Base-by-base conservation (phyloP, 2,113 vertebrate genomes). In the Bubo scandiacus region DNA sequence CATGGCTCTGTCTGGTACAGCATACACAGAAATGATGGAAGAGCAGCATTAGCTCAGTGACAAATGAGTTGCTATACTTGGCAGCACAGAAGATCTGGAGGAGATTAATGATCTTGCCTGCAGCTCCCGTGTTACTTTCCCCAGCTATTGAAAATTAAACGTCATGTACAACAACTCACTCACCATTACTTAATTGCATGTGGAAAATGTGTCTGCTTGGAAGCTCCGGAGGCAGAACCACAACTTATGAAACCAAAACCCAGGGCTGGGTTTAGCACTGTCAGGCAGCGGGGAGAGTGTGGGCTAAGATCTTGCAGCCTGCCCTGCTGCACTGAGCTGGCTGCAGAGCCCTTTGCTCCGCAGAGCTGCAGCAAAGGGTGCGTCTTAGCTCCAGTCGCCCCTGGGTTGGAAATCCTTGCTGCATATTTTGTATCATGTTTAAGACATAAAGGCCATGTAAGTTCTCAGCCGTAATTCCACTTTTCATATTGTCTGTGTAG, bases 11-110 rank as follows among this genome's bases (percentile, higher is more conserved):
- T 80, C 93, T 93, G 95, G 38, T 90, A 52, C 94, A 92, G 83
- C 68, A 3, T 55, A 86, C 80, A 63, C 90, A 90, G 80, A 5
- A 40, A 38, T 94, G 90, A 96, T 95, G 88, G 92, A 97, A 59
- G 95, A 97, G 78, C 80, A 83, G 80, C 88, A 68, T 92, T 92
- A 97, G 78, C 30, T 7, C 90, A 34, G 82, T 96, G 95, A 97
- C 91, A 89, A 97, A 96, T 96, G 97, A 98, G 96, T 87, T 97
- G 97, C 96, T 97, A 63, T 72, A 94, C 92, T 94, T 97, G 97
- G 98, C 96, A 97, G 94, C 94, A 47, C 83, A 55, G 80, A 93
- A 94, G 90, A 97, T 93, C 71, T 92, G 90, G 89, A 95, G 88
- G 80, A 95, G 96, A 98, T 97, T 97, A 89, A 98, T 97, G 95